Evolutionary conservation across 2,888 invertebrate genomes (phyloP), one percentile per base, ranked within the genome.

Genomic region (Harmothoe impar): DNA sequence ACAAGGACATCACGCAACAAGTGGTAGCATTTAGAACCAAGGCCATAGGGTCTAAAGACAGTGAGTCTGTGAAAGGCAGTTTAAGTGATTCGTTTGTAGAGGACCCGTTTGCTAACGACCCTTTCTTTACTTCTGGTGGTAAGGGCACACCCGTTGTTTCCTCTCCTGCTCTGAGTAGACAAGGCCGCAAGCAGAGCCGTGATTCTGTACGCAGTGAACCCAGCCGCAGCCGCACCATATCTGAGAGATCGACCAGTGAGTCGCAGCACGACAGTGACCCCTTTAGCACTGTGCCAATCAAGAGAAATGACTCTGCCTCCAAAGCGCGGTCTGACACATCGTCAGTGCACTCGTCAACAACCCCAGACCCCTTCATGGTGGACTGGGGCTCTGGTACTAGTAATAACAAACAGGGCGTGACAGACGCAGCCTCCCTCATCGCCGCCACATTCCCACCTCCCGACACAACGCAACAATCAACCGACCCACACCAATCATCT

Each of bases 91-190:
- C 86, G 52, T 86, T 72, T 25, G 89, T 77, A 43, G 90, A 81
- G 31, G 90, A 90, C 78, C 90, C 90, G 3, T 90, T 90, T 90
- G 90, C 78, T 54, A 81, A 90, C 78, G 90, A 90, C 56, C 90
- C 90, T 17, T 90, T 90, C 86, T 86, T 86, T 56, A 86, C 86
- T 7, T 86, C 86, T 31, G 86, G 86, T 54, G 86, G 86, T n/a
- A 86, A 86, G 86, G 86, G 86, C 20, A 86, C 86, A 0, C 86
- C 86, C 7, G 86, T 86, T 5, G 86, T 86, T 25, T 86, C 86
- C 52, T 86, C 86, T 3, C 86, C 86, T 29, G 86, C 86, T 54
- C 54, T 86, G 29, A 29, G 54, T 29, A n/a, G 86, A 86, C 86
- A 86, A 56, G 56, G 54, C 54, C 86, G 86, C 17, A 86, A 86